phyloP scores from a whole-genome alignment of 1,140 invertebrate genomes.

The Zaprionus gabonicus region DNA sequence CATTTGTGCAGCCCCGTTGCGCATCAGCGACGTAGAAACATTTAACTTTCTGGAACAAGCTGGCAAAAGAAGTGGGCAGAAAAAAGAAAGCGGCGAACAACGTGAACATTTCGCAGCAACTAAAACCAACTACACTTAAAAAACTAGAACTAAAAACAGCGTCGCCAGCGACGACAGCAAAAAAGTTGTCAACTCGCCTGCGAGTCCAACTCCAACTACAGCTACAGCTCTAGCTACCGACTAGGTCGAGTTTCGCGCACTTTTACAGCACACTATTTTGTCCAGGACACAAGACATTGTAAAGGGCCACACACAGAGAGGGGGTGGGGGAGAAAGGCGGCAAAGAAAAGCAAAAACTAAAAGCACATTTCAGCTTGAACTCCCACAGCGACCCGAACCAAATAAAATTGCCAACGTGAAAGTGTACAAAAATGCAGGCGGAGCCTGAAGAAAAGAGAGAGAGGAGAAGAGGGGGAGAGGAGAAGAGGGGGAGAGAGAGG shows the following conservation, averaged over 20 bases:
- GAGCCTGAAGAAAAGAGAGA: not conserved
- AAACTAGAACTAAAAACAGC: constrained; percentile 69
- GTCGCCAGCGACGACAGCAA: constrained; percentile 54
- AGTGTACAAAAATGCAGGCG: constrained; percentile 73
- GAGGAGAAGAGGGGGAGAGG: not conserved
- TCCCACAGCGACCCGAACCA: constrained; percentile 67
- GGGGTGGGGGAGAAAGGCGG: not conserved
- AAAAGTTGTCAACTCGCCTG: constrained; percentile 76
- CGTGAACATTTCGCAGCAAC: constrained; percentile 58
- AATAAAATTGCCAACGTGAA: constrained; percentile 81
- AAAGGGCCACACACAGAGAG: constrained; percentile 22
- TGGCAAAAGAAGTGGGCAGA: constrained; percentile 34
- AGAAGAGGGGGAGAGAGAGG: not conserved
- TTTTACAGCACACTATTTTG: constrained; percentile 57
- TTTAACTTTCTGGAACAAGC: constrained; percentile 78
- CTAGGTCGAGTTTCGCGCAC: constrained; percentile 69
- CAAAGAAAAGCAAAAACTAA: constrained; percentile 60
- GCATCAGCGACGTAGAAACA: constrained; percentile 72
- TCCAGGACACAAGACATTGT: constrained; percentile 40
- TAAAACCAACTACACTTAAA: constrained; percentile 77
- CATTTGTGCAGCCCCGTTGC: constrained; percentile 79
- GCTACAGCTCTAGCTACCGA: constrained; percentile 7
- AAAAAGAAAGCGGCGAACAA: constrained; percentile 20
- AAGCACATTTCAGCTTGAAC: constrained; percentile 82
- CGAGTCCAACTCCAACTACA: constrained; percentile 10